Evolutionary conservation across 2,113 vertebrate genomes (phyloP).

Genomic region (Oreochromis niloticus): DNA sequence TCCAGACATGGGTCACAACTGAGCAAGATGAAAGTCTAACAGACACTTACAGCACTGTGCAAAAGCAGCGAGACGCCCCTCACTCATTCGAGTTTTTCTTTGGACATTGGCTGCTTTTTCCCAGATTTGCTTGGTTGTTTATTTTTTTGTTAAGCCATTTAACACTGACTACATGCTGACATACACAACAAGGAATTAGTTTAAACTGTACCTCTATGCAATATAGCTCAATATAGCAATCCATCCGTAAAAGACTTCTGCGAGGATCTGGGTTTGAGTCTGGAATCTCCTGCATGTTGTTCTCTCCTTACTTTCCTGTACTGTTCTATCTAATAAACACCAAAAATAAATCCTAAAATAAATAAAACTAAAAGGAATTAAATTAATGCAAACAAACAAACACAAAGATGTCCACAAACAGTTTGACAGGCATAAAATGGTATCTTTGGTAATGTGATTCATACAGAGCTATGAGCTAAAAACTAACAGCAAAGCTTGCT

Average conservation of each 20-base stretch:
- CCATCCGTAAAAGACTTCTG: background rate
- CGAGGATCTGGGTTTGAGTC: background rate
- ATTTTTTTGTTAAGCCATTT: background rate
- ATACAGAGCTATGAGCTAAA: background rate
- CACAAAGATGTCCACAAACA: background rate
- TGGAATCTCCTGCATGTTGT: background rate
- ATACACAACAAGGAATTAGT: background rate
- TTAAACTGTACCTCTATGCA: background rate
- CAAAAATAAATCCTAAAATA: background rate
- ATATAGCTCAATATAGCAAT: background rate
- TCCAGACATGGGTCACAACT: background rate
- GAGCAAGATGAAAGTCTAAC: background rate
- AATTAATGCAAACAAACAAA: background rate
- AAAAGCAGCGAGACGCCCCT: background rate
- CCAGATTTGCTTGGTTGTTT: background rate
- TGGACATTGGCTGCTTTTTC: background rate
- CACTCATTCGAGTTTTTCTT: background rate
- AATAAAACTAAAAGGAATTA: background rate
- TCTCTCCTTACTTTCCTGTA: background rate
- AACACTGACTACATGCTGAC: background rate
- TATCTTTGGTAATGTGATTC: background rate
- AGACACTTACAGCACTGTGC: background rate
- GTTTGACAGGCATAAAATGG: background rate
- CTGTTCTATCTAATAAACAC: rapidly evolving
- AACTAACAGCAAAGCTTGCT: background rate